Evolutionary conservation across 2,113 vertebrate species (phyloP).

Genomic region (Oceanites oceanicus): DNA sequence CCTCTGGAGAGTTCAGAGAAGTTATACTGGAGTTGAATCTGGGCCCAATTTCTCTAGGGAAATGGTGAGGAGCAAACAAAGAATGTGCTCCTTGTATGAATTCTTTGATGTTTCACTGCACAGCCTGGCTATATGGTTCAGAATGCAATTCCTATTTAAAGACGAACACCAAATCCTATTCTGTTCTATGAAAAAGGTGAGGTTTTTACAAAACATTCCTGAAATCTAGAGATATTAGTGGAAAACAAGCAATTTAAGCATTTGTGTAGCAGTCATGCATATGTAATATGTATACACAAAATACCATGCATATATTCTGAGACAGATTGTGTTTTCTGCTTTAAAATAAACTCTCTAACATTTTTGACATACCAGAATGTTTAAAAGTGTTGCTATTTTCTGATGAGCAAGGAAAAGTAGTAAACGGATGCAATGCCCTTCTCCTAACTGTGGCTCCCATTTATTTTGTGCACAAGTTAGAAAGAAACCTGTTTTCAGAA

Average conservation of each 20-base stretch:
- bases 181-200: background rate
- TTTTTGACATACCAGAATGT: background rate
- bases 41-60: background rate
- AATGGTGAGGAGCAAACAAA: background rate
- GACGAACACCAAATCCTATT: background rate
- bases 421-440: background rate
- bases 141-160: background rate
- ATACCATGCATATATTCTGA: background rate
- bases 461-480: conserved; percentile 31
- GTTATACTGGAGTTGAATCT: background rate
- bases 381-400: background rate
- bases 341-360: background rate
- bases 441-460: conserved; percentile 4
- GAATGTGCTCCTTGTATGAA: accelerated
- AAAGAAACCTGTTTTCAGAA: conserved; percentile 41
- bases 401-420: background rate
- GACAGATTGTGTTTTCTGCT: background rate
- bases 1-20: background rate
- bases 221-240: background rate
- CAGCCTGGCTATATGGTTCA: background rate
- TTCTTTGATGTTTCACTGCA: background rate
- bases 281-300: background rate
- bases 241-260: background rate
- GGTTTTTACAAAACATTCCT: background rate
- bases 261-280: background rate